phyloP scores from a whole-genome alignment of 2,888 invertebrate species.

The Pseudococcus jackbeardsleyi region DNA sequence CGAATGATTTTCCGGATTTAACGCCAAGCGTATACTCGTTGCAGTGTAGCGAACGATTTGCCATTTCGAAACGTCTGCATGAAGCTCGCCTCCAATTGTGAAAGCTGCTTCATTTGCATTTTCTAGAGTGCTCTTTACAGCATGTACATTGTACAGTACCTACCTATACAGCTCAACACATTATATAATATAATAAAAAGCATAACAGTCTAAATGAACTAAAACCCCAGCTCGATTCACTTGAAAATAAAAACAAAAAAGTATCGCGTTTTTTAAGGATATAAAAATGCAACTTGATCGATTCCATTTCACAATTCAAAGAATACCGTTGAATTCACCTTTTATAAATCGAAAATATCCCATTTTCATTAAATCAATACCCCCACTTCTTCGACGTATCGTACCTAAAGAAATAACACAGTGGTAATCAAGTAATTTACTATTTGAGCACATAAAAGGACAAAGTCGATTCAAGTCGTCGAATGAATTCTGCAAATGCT shows the following conservation, averaged over 20 bases:
- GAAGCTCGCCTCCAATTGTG: not conserved
- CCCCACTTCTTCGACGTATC: not conserved
- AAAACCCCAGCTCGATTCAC: not conserved
- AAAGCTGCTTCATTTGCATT: slow-evolving; percentile 30
- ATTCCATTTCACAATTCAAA: no score
- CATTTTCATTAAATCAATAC: no score
- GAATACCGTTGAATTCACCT: no score
- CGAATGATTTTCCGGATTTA: slow-evolving; percentile 11
- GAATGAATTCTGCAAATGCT: not conserved
- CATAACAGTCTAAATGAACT: not conserved
- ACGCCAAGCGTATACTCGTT: not conserved
- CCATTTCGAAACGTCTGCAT: not conserved
- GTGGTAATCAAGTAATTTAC: slow-evolving; percentile 10
- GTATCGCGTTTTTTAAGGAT: no score
- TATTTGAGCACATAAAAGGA: not conserved
- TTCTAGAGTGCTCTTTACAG: not conserved
- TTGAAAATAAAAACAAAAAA: no score
- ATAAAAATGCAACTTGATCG: no score
- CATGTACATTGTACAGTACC: not conserved
- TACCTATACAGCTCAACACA: not conserved
- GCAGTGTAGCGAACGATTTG: not conserved
- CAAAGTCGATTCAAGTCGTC: not conserved
- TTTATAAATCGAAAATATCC: no score
- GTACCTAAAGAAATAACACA: no score
- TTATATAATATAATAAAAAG: not conserved